Evolutionary conservation across 92 coral and sea anemone species (phyloP).

Genomic region (Palythoa grandiflora): DNA sequence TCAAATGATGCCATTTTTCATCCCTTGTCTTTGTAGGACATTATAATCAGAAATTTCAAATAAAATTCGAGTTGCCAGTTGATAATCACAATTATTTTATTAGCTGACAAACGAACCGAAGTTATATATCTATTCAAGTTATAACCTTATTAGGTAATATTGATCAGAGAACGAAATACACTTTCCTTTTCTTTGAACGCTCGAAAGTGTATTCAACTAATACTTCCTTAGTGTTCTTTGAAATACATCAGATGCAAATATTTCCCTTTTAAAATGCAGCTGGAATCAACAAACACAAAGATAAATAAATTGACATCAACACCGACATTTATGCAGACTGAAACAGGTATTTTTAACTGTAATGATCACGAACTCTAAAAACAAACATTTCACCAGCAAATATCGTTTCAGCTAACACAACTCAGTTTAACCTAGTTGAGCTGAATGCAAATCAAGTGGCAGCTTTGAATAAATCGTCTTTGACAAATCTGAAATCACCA

Average conservation of each 20-base stretch:
- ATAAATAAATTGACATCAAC: neutral
- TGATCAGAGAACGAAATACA: neutral
- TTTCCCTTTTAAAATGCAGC: neutral
- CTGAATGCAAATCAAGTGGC: neutral
- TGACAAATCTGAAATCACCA: neutral
- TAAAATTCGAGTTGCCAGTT: neutral
- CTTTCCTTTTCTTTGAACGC: slow-evolving; percentile 5
- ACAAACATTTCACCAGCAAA: neutral
- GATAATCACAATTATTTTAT: neutral
- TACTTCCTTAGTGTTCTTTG: neutral
- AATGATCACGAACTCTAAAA: neutral
- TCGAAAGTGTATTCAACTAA: neutral
- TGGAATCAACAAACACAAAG: neutral
- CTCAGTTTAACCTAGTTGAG: neutral
- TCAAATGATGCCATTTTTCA: neutral
- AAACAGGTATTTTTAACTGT: neutral
- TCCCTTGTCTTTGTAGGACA: neutral
- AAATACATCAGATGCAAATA: neutral
- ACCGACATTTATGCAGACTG: neutral
- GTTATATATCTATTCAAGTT: neutral
- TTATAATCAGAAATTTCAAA: neutral
- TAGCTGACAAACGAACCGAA: neutral
- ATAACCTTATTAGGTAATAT: slow-evolving; percentile 31
- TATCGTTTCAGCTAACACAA: slow-evolving; percentile 2
- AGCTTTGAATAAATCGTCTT: neutral